Evolutionary conservation across 2,888 invertebrate species (phyloP), one percentile per base, ranked within the genome.

Genomic region (Criorhina ranunculi): DNA sequence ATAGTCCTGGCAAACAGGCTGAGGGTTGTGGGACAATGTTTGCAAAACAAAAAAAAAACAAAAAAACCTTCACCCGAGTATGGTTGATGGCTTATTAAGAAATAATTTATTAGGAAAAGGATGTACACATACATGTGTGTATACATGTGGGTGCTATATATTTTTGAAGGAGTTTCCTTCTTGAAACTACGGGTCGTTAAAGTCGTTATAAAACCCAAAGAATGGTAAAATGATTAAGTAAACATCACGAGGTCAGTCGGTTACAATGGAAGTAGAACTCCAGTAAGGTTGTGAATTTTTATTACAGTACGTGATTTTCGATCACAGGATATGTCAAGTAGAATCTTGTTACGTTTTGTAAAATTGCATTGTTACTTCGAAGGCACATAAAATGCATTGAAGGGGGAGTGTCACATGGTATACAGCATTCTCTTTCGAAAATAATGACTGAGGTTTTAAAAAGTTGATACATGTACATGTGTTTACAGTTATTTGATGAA

Each of bases 131-230:
- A 24, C 24, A 24, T 24, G 24, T n/a, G n/a, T n/a, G 24, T 9
- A 19, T 6, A 12, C 42, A n/a, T 51, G 29, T 12, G 29, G 29
- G 29, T 29, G 51, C 53, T 5, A 51, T 51, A 51, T 31, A 51
- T 51, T 51, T 29, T 29, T 51, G 31, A 49, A 49, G n/a, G 49
- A 51, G 31, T 51, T 31, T 46, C 31, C 31, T 31, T 29, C 31
- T 51, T n/a, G 51, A 53, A 31, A 53, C 33, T 53, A 53, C 31
- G 33, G 53, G 1, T 53, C 33, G 33, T 53, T 53, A 53, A 53
- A 12, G 15, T 53, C 15, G 15, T 12, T 15, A 33, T 31, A n/a
- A 12, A 51, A 29, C 11, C 2, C 46, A 29, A 12, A 8, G 51
- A 51, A 51, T 1, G 31, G 8, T 2, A 24, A 5, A 11, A 24